A percentile compares a stretch with the other conserved stretches of the same genome.
Conservation (phyloP, 1,140 invertebrate genomes). For the Nautilus pompilius region DNA sequence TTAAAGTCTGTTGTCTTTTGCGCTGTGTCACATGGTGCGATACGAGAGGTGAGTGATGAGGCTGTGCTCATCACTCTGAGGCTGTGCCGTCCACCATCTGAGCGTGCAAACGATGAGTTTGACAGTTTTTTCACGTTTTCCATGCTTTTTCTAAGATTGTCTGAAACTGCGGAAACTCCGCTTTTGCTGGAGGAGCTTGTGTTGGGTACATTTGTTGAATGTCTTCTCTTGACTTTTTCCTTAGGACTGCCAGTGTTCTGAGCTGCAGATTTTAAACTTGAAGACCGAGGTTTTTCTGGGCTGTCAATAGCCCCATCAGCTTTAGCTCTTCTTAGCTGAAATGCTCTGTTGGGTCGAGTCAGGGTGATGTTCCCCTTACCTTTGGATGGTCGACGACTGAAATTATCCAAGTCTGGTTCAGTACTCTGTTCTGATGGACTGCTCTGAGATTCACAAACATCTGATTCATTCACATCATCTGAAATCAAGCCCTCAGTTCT, state of each 20-base stretch:
- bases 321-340: constrained; percentile 54
- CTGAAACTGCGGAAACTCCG: too few species aligned
- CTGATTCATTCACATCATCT: constrained; percentile 35
- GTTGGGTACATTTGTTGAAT: too few species aligned
- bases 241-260: too few species aligned
- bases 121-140: background rate
- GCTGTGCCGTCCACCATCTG: constrained; percentile 67
- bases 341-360: constrained; percentile 56
- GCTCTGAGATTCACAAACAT: constrained; percentile 21
- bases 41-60: constrained; percentile 6
- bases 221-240: too few species aligned
- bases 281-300: too few species aligned
- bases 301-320: constrained; percentile 31
- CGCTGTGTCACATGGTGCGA: background rate
- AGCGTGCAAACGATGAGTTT: constrained; percentile 56
- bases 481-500: constrained; percentile 25
- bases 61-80: constrained; percentile 54
- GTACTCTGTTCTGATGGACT: constrained; percentile 21
- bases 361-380: constrained; percentile 43
- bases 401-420: constrained; percentile 17
- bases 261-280: too few species aligned
- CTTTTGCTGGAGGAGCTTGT: too few species aligned
- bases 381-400: constrained; percentile 34
- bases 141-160: background rate
- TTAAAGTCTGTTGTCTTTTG: constrained; percentile 18